Evolutionary conservation across 2,113 vertebrate species (phyloP).

Genomic region (Oryzias curvinotus): DNA sequence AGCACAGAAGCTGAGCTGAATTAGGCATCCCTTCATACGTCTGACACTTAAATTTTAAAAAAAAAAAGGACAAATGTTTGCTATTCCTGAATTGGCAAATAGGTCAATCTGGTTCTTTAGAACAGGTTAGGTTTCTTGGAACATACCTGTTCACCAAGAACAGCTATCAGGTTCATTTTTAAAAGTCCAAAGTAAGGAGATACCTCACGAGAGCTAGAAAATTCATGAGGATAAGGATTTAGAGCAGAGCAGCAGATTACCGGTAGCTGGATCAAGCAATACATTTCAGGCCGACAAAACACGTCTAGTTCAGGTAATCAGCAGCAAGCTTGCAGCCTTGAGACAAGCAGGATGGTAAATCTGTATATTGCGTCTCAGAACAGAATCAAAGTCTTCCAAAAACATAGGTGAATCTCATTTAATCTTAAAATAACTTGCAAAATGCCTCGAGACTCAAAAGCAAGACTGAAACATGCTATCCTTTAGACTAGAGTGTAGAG

Average conservation of each 20-base stretch:
- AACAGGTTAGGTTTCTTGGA: neutral
- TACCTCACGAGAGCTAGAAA: slow-evolving; percentile 3
- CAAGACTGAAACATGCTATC: neutral
- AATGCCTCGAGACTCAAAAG: neutral
- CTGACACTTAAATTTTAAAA: too few relatives aligned
- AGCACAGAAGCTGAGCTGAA: neutral
- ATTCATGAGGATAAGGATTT: neutral
- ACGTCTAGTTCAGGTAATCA: too few relatives aligned
- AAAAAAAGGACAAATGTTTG: too few relatives aligned
- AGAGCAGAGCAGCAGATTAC: slow-evolving; percentile 5
- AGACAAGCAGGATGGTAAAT: too few relatives aligned
- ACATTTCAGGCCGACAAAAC: too few relatives aligned
- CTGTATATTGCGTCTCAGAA: too few relatives aligned
- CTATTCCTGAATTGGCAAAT: slow-evolving; percentile 5
- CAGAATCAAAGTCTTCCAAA: too few relatives aligned
- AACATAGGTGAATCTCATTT: neutral
- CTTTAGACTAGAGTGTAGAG: neutral
- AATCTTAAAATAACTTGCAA: neutral
- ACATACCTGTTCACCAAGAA: neutral
- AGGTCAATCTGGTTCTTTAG: neutral
- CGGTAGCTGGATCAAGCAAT: too few relatives aligned
- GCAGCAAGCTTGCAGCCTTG: too few relatives aligned
- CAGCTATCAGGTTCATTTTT: slow-evolving; percentile 9
- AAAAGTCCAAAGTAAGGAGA: slow-evolving; percentile 15
- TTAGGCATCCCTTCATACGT: too few relatives aligned